Evolutionary conservation across 2,888 invertebrate genomes (phyloP), one percentile per base, ranked within the genome.

Genomic region (Notodonta dromedarius): DNA sequence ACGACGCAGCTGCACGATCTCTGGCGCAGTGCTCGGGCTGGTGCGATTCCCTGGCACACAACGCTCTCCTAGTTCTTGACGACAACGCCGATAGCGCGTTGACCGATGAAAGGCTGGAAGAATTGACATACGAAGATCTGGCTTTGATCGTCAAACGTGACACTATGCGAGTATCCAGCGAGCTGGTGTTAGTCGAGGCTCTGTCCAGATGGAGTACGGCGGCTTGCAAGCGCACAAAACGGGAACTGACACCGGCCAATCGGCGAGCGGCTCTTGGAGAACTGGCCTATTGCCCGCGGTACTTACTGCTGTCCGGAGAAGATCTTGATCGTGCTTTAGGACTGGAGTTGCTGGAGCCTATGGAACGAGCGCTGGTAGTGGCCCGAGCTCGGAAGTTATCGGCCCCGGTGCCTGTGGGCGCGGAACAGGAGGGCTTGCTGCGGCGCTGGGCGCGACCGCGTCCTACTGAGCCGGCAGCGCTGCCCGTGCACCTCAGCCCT

Each of bases 111-210:
- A 82, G 88, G 14, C 80, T 93, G 46, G 91, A 91, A 63, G 96
- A 96, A 62, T 88, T 97, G 44, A 94, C 94, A 13, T 94, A 94
- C 63, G 94, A 94, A 50, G 96, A 96, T 70, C 89, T 97, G 40
- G 88, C 94, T 5, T 91, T 94, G 46, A 95, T 97, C 58, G 94
- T 96, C 0, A 93, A 93, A 58, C 94, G 97, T 7, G 96, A 97
- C 70, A 95, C 95, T 5, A 85, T 98, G 55, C 92, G 95, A 64
- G 94, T 97, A 8, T 90, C 94, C 0, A 95, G 92, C 66, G 97
- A 97, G 82, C 83, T 94, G 12, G 80, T 94, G 11, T 85, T 96
- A 42, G 96, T 95, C 62, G 91, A 94, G 60, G 96, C 96, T 11
- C 84, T 96, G 62, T 94, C 95, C 55, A 93, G 90, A 39, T 94